Evolutionary conservation across 2,113 vertebrate genomes (phyloP).

Genomic region (Alethe diademata): DNA sequence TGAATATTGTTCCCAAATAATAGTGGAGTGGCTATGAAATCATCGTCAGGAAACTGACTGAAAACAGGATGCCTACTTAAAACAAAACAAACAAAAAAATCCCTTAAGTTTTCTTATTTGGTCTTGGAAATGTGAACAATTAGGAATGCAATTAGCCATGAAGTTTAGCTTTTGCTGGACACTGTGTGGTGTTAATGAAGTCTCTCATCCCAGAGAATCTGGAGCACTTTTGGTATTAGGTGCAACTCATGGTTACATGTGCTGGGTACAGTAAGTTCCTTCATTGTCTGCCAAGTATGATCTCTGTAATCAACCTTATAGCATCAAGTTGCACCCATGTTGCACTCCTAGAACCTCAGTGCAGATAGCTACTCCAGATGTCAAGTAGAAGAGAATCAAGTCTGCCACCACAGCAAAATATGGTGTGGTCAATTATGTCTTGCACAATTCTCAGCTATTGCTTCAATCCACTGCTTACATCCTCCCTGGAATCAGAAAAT

Average conservation of each 20-base stretch:
- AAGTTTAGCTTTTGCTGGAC: background rate
- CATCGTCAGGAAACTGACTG: background rate
- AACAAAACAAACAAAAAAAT: background rate
- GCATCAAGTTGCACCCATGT: background rate
- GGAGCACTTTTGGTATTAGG: background rate
- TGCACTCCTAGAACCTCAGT: background rate
- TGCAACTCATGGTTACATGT: accelerated
- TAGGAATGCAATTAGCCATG: background rate
- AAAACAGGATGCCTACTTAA: background rate
- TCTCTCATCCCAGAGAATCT: background rate
- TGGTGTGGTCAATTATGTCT: background rate
- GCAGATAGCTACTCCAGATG: background rate
- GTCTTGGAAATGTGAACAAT: background rate
- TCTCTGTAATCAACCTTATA: background rate
- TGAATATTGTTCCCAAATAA: background rate
- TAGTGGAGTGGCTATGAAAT: background rate
- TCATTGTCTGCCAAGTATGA: background rate
- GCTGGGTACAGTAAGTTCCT: background rate
- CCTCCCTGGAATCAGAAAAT: background rate
- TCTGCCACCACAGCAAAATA: background rate
- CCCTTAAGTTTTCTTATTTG: background rate
- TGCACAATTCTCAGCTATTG: background rate
- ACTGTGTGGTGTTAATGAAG: background rate
- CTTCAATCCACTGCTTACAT: background rate
- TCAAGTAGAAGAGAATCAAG: background rate